Evolutionary conservation across 2,888 invertebrate species (phyloP).

Genomic region (Drosophila formosana): DNA sequence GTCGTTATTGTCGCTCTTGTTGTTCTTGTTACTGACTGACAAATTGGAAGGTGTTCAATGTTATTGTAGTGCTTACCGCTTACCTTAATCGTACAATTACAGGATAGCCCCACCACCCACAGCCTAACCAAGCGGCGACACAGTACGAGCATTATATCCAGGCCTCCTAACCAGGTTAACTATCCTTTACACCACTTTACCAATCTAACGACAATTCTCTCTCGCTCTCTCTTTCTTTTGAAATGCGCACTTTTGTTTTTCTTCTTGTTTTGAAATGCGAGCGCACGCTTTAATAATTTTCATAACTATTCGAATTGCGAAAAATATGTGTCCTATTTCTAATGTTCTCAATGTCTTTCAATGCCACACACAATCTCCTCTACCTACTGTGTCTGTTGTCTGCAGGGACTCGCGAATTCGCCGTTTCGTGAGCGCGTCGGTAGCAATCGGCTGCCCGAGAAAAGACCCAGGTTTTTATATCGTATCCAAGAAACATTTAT

Average conservation of each 20-base stretch:
- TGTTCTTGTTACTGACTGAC: slow-evolving; percentile 18
- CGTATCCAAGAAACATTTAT: slow-evolving; percentile 56
- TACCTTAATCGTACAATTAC: slow-evolving; percentile 77
- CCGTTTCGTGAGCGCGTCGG: slow-evolving; percentile 95
- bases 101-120: slow-evolving; percentile 87
- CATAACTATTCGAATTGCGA: slow-evolving; percentile 7
- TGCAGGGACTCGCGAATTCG: slow-evolving; percentile 89
- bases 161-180: slow-evolving; percentile 85
- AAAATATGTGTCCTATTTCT: slow-evolving; percentile 31
- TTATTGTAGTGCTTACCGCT: slow-evolving; percentile 61
- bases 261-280: slow-evolving; percentile 21
- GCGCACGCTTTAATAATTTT: slow-evolving; percentile 40
- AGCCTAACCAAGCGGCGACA: slow-evolving; percentile 90
- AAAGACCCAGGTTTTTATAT: slow-evolving; percentile 91
- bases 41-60: slow-evolving; percentile 24
- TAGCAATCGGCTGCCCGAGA: slow-evolving; percentile 94
- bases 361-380: slow-evolving; percentile 16
- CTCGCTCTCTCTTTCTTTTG: not conserved
- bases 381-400: slow-evolving; percentile 30
- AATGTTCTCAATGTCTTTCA: slow-evolving; percentile 51
- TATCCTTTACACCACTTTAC: slow-evolving; percentile 47
- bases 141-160: slow-evolving; percentile 88
- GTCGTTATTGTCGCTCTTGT: slow-evolving; percentile 20
- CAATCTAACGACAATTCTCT: slow-evolving; percentile 30
- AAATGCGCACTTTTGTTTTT: slow-evolving; percentile 38